A percentile compares a stretch with the other conserved stretches of the same genome.
Conservation (phyloP, 2,797 vertebrate species). For the Bradypodion ventrale region DNA sequence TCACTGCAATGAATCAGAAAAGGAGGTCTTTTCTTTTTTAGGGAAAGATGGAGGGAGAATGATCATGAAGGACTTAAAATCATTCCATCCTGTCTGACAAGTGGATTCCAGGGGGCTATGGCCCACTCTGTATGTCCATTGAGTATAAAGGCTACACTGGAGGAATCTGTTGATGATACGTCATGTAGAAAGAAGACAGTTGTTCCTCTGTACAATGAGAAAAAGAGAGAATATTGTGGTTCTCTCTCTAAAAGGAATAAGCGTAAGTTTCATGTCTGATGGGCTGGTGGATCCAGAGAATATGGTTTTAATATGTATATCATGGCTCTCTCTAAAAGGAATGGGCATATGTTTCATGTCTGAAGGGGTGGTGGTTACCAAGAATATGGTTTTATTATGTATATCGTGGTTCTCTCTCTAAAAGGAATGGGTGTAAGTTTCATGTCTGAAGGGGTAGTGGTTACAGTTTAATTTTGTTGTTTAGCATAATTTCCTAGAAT, state of each 20-base stretch:
- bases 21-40: neutral
- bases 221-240: neutral
- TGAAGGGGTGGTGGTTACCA: neutral
- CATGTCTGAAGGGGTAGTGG: neutral
- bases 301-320: no score
- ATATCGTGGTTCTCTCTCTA: neutral
- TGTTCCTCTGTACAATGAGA: neutral
- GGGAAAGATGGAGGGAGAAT: slow-evolving; percentile 9
- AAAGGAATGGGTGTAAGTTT: slow-evolving; percentile 10
- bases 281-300: neutral
- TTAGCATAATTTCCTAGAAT: neutral
- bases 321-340: neutral
- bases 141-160: neutral
- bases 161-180: neutral
- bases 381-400: no score
- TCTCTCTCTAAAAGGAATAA: neutral
- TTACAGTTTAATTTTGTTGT: neutral
- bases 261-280: slow-evolving; percentile 7
- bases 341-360: slow-evolving; percentile 10
- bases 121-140: neutral
- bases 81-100: neutral
- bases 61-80: neutral
- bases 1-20: neutral
- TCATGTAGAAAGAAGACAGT: neutral
- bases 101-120: neutral